Base-by-base conservation (phyloP, 1,140 invertebrate species). In the Diprion similis region DNA sequence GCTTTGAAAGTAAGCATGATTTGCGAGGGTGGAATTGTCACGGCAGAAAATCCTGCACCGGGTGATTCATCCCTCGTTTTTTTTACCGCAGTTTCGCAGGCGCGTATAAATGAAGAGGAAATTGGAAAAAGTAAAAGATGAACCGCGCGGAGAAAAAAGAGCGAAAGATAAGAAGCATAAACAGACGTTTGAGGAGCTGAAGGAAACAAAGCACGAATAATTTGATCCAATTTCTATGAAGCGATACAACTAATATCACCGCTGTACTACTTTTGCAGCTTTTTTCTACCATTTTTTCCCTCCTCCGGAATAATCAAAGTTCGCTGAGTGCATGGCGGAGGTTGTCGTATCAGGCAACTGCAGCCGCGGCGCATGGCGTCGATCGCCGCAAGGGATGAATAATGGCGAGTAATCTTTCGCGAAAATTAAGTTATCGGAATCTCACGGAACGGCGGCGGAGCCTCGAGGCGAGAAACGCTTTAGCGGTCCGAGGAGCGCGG, bases 401-500 rank as follows among this genome's bases (percentile, higher is more conserved):
- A 19, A 68, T 19, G 24, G 66, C 66, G 66, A 68, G 66, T 68
- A 68, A 68, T 68, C 15, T 68, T 11, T 68, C 6, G 11, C 18
- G 8, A 68, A 68, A 68, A 68, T 68, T 68, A 68, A 45, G 66
- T 68, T 68, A 68, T 68, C 37, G 66, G 66, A 68, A 68, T 19
- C 17, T 68, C 66, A 68, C 37, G 8, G 18, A 13, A 59, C 24
- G 51, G 51, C 6, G 51, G 3, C 2, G 15, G 66, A 19, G 59
- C 13, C 59, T 17, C 59, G 13, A 64, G 59, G 13, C 59, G 59
- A 18, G 59, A 15, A 15, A 64, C 59, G 13, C 59, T 17, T 64
- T 64, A 68, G 66, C 66, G 11, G 66, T 15, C 10, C 11, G 51
- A 59, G 51, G 51, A 15, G 11, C 51, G 51, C n/a, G 51, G 51